Percentiles rank a stretch among this genome's conserved stretches.
phyloP scores from a whole-genome alignment of 2,888 invertebrate species.

The Stenodera caucasica region DNA sequence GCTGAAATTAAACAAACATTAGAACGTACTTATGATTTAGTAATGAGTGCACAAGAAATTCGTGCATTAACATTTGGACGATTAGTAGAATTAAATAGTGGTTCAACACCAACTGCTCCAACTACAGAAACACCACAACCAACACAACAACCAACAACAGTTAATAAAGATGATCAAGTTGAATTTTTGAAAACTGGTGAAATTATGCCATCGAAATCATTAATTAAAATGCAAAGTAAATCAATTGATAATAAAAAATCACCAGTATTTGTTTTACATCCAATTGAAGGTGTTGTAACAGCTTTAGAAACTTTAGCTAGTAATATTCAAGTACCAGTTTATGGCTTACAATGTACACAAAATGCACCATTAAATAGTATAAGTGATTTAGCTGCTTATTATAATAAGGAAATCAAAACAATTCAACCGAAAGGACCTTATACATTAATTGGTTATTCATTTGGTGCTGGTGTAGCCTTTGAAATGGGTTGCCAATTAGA shows the following conservation, averaged over 20 bases:
- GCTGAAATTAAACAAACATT: conserved; percentile 97
- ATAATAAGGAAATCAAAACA: conserved; percentile 71
- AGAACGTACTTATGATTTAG: conserved; percentile 89
- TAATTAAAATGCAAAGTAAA: conserved; percentile 70
- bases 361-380: conserved; percentile 75
- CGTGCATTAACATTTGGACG: conserved; percentile 78
- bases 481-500: conserved; percentile 92
- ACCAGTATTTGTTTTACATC: conserved; percentile 76
- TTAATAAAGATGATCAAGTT: conserved; percentile 57
- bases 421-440: conserved; percentile 84
- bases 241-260: conserved; percentile 49
- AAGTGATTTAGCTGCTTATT: conserved; percentile 70
- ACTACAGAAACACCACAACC: conserved; percentile 33
- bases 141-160: conserved; percentile 35
- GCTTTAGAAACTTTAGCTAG: conserved; percentile 72
- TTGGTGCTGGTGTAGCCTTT: conserved; percentile 91
- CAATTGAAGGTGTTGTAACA: conserved; percentile 85
- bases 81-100: conserved; percentile 63
- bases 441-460: conserved; percentile 91
- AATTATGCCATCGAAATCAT: conserved; percentile 73
- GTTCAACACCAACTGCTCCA: not conserved
- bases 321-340: conserved; percentile 74
- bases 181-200: conserved; percentile 60
- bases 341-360: conserved; percentile 86
- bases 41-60: conserved; percentile 89